Evolutionary conservation across 2,113 vertebrate genomes (phyloP), one percentile per base, ranked within the genome.

Genomic region (Catharus bicknelli): DNA sequence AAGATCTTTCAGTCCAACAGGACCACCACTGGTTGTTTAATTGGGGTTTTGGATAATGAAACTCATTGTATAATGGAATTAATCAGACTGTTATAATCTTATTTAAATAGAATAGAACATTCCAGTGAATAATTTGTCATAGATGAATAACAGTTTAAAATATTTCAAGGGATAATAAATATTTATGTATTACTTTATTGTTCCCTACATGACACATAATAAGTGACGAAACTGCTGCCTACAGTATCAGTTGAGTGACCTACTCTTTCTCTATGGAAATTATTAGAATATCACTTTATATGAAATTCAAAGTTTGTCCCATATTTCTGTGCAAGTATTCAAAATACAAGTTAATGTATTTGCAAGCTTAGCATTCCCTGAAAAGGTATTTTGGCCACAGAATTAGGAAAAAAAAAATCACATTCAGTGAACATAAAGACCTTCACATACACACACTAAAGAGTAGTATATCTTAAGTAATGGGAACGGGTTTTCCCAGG

Each of bases 401-500:
- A 92, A 93, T 82, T 86, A 78, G 45, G 76, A 84, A 83, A 84
- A 83, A 83, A 62, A 87, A 86, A 47, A 40, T 86, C 40, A 50
- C 22, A 61, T 86, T 86, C 42, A 38, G 23, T 75, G 86, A 79
- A 34, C 87, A 93, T 69, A 87, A 92, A 82, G 21, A 27, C 38
- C 66, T 88, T 85, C 64, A 89, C 69, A 64, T 72, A 25, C 29
- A 36, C 53, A 47, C 69, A 54, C 74, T 72, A 11, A 83, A 77
- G 75, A 55, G 63, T 40, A 80, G 72, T 86, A 74, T 15, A 51
- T 91, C 85, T 95, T 63, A 88, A 86, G 51, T 86, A 93, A 92
- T 64, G 77, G 48, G 77, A 93, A 75, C 30, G 86, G 36, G 29
- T 96, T 93, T 95, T 96, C 76, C 81, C 78, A 79, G 62, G 69